These are phyloP conservation scores for Penaeus vannamei DNA, from an alignment of 1,140 invertebrate species.

Conservation along the genomic window DNA sequence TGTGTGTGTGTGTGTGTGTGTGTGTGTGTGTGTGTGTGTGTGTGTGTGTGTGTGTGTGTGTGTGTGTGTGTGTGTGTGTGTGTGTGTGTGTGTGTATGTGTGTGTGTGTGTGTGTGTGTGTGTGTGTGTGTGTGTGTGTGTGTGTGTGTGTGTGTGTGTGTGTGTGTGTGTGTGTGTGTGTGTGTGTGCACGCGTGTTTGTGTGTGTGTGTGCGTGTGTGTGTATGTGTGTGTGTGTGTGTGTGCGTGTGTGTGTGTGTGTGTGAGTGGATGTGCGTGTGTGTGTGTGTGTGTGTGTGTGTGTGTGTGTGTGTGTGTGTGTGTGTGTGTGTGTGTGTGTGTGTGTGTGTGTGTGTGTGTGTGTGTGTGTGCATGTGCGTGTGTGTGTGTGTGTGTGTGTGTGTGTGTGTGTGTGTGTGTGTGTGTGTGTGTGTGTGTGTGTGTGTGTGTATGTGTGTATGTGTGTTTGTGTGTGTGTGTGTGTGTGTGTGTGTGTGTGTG, in stretches of 20 bases:
- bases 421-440: neutral
- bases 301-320: no score
- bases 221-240: neutral
- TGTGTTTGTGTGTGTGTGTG: no score
- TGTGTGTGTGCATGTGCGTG: neutral
- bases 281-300: no score
- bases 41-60: neutral
- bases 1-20: neutral
- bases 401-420: neutral
- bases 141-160: conserved; percentile 28
- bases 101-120: neutral
- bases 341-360: neutral
- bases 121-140: neutral
- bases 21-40: neutral
- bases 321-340: no score
- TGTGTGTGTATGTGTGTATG: neutral
- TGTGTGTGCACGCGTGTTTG: no score
- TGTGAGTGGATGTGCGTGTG: no score
- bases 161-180: conserved; percentile 20
- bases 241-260: no score
- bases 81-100: neutral
- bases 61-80: neutral
- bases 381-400: neutral
- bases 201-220: neutral
- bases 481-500: no score